phyloP scores from a whole-genome alignment of 1,140 invertebrate species.

The Parapsyche elsis region DNA sequence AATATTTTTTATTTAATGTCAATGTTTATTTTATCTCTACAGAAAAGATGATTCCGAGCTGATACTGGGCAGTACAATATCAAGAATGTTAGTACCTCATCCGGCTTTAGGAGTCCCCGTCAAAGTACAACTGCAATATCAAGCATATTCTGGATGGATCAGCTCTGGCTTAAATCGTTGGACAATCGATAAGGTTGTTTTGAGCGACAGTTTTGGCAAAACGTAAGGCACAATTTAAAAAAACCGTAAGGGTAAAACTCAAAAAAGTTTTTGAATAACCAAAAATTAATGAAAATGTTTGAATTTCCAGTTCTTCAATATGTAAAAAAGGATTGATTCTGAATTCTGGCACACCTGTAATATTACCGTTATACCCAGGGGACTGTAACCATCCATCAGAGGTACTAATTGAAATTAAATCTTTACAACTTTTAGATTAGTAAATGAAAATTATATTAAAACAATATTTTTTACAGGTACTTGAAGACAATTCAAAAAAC shows the following conservation, averaged over 20 bases:
- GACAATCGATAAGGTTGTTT: slow-evolving; percentile 83
- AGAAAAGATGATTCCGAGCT: slow-evolving; percentile 85
- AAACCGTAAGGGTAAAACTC: not conserved
- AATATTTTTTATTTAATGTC: not conserved
- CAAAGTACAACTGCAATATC: slow-evolving; percentile 82
- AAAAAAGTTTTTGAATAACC: not conserved
- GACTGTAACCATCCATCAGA: slow-evolving; percentile 72
- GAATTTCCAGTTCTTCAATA: slow-evolving; percentile 74
- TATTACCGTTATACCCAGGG: slow-evolving; percentile 78
- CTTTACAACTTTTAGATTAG: not conserved
- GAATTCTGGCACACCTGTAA: slow-evolving; percentile 78
- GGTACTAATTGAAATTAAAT: slow-evolving; percentile 32
- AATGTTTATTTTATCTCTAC: slow-evolving; percentile 2
- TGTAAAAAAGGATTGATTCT: slow-evolving; percentile 80
- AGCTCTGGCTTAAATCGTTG: slow-evolving; percentile 84
- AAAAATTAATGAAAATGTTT: slow-evolving; percentile 9
- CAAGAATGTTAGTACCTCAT: slow-evolving; percentile 88
- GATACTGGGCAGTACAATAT: slow-evolving; percentile 75
- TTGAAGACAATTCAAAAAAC: slow-evolving; percentile 42
- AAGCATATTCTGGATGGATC: slow-evolving; percentile 91
- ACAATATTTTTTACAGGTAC: slow-evolving; percentile 23
- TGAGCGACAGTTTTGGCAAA: slow-evolving; percentile 88
- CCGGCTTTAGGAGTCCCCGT: slow-evolving; percentile 80
- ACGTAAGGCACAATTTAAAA: slow-evolving; percentile 68
- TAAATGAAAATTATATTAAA: slow-evolving; percentile 8